These are phyloP conservation scores for Cnemophilus loriae DNA, from an alignment of 2,113 vertebrate genomes.

Conservation along the genomic window DNA sequence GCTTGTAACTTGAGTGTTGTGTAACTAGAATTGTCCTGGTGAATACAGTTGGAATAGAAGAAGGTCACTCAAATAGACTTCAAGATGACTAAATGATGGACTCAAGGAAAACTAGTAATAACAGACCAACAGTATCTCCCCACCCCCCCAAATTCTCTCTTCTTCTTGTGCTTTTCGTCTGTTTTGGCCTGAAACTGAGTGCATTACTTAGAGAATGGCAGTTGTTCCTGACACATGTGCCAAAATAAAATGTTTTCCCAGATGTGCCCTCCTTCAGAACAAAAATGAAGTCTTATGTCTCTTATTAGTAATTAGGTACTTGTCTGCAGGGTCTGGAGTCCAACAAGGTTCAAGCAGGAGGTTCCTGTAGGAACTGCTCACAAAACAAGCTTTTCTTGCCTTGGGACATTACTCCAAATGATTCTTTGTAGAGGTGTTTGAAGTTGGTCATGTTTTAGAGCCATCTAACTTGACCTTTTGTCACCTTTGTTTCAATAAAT, in stretches of 20 bases:
- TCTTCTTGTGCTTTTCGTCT: not conserved
- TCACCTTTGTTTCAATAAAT: not conserved
- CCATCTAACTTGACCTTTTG: not conserved
- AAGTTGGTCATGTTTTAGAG: not conserved
- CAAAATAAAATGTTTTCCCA: not conserved
- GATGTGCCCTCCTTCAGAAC: not conserved
- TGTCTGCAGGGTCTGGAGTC: not conserved
- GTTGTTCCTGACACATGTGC: accelerated
- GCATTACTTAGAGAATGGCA: not conserved
- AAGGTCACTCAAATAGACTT: not conserved
- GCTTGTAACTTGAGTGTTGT: not conserved
- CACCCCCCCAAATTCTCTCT: accelerated
- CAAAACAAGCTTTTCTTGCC: not conserved
- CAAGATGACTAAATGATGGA: not conserved
- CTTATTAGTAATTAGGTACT: not conserved
- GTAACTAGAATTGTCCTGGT: not conserved
- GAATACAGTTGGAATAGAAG: not conserved
- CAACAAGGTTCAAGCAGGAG: not conserved
- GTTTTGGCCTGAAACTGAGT: not conserved
- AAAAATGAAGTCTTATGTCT: not conserved
- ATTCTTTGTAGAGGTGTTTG: not conserved
- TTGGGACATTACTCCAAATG: not conserved
- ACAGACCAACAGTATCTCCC: not conserved
- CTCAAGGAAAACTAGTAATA: not conserved
- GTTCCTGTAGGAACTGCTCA: not conserved